Evolutionary conservation across 2,113 vertebrate genomes (phyloP).

Genomic region (Dissostichus mawsoni): DNA sequence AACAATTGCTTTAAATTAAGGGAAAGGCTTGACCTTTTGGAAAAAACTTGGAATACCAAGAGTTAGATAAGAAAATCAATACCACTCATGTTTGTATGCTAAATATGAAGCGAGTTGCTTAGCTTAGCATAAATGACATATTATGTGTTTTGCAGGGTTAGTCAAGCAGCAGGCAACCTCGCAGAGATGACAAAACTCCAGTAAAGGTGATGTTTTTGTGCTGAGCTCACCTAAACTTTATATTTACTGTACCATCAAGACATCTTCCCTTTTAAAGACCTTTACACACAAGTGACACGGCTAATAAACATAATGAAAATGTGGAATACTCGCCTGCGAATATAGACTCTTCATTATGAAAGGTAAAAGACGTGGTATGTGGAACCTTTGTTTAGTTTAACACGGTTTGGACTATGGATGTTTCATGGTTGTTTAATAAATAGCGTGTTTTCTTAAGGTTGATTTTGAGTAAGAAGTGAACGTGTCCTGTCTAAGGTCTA

Average conservation of each 20-base stretch:
- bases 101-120: not conserved
- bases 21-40: not conserved
- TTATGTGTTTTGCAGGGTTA: not conserved
- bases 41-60: not conserved
- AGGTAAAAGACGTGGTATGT: no score
- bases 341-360: no score
- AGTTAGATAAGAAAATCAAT: not conserved
- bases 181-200: not conserved
- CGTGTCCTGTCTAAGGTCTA: not conserved
- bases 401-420: no score
- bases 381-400: no score
- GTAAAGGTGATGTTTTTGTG: not conserved
- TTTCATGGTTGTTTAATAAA: no score
- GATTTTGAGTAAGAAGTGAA: not conserved
- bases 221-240: not conserved
- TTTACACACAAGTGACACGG: no score
- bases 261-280: not conserved
- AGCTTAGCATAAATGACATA: not conserved
- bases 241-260: not conserved
- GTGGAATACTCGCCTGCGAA: no score
- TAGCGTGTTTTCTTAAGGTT: not conserved
- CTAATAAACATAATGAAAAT: no score
- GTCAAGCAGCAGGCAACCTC: no score
- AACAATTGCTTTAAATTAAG: not conserved
- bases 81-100: not conserved